Evolutionary conservation across 2,888 invertebrate species (phyloP), one percentile per base, ranked within the genome.

Genomic region (Drosophila anomalipes): DNA sequence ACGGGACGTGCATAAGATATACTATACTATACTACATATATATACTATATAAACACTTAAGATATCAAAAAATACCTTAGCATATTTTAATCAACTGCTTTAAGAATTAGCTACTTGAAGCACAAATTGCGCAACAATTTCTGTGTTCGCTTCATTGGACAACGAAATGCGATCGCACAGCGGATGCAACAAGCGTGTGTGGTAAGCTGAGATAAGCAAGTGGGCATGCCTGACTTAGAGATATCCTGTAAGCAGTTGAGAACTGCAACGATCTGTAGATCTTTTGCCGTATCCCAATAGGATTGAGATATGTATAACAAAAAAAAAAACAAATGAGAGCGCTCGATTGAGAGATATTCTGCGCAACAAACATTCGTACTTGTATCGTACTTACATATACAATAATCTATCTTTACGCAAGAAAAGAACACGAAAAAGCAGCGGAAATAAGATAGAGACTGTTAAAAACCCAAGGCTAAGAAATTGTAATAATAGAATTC

Each of bases 141-240:
- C 28, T 14, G 35, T 28, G 58, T 49, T n/a, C 49, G 79, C 62
- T 44, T 63, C 72, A 77, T 76, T 77, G 65, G 65, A 39, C 30
- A 9, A n/a, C 26, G 67, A 61, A 61, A 62, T 33, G 57, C 44
- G 64, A 64, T 74, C 71, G 52, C 35, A 57, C 33, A 49, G 47
- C 67, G 52, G 74, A 58, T 63, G 62, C 62, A 63, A 26, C 47
- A 47, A 47, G 44, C 26, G 22, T 41, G 67, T 61, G 39, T 51
- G 54, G 72, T 62, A 62, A 76, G 32, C 19, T 49, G 54, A 19
- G 39, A 26, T 22, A 10, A 9, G n/a, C 16, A 26, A 52, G 2
- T 52, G n/a, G 5, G 30, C 30, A 30, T 7, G n/a, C 19, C 12
- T 19, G 2, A 52, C 52, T 32, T 12, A n/a, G 30, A 12, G 52